Conservation (phyloP, 2,888 invertebrate species). For the Ophioninae sp. region DNA sequence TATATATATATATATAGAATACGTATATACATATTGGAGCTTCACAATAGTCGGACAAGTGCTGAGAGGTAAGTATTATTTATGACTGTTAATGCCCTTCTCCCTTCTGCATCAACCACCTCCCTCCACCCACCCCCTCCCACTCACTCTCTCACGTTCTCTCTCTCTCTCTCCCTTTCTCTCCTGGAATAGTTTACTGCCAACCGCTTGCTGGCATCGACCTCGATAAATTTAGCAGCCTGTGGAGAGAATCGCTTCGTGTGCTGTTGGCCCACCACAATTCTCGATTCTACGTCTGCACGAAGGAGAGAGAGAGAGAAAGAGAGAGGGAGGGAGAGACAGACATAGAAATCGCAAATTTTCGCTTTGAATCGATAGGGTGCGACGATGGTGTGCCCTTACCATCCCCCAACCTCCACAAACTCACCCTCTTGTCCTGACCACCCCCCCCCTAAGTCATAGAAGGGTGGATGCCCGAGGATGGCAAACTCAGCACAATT, state of each 20-base stretch:
- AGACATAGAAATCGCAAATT: constrained; percentile 52
- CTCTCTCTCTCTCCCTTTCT: constrained; percentile 6
- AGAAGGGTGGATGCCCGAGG: not conserved
- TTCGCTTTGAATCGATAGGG: constrained; percentile 64
- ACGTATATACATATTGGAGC: not conserved
- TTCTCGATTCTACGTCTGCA: constrained; percentile 64
- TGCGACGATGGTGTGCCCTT: constrained; percentile 63
- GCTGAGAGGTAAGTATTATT: constrained; percentile 49
- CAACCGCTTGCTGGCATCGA: constrained; percentile 52
- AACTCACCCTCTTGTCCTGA: not conserved
- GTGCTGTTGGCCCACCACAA: constrained; percentile 62
- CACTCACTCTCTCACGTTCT: constrained; percentile 1
- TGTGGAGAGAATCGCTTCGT: constrained; percentile 57
- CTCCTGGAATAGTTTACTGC: constrained; percentile 45
- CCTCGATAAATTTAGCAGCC: constrained; percentile 60
- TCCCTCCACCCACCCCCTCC: not conserved
- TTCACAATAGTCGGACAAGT: not conserved
- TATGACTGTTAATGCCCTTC: constrained; percentile 52
- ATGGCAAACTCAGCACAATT: constrained; percentile 43
- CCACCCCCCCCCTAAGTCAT: constrained; percentile 21
- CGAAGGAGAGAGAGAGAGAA: constrained; percentile 55
- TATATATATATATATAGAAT: not conserved
- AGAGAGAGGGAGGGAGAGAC: constrained; percentile 55
- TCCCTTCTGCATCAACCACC: constrained; percentile 12
- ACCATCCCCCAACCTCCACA: constrained; percentile 32